Base-by-base conservation (phyloP, 2,888 invertebrate species). In the Psylliodes chrysocephalus region DNA sequence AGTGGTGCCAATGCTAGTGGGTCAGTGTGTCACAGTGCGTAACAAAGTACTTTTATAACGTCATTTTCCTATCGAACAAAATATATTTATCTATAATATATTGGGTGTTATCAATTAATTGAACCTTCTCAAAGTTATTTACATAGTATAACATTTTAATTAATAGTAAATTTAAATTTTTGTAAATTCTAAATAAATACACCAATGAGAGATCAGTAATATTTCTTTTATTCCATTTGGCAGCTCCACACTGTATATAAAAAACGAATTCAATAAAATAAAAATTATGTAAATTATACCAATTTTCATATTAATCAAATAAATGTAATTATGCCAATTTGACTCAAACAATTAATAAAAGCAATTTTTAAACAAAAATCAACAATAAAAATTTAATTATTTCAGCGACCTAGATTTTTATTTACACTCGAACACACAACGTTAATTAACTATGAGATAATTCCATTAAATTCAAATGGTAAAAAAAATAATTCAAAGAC, bases 1-100 rank as follows among this genome's bases (percentile, higher is more conserved):
- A 69, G 71, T 74, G 69, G 74, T 77, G 74, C 74, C 76, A 76
- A 72, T 77, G 76, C 73, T 75, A 78, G 73, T 80, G 76, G 79
- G 78, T 76, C 70, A 77, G 73, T 78, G 71, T 76, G 77, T 76
- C 78, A 74, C 68, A 71, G 12, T 28, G 10, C 19, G 46, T 42
- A 57, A 47, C 33, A 47, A 57, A 35, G 15, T 47, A 35, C 56
- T 18, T 38, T 35, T 47, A 22, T 44, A 33, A 33, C 19, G 12
- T 49, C 28, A 49, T 47, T 15, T 46, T 46, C 14, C 17, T 17
- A 46, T 17, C 0, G 46, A 12, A 22, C 14, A n/a, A 46, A 12
- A 46, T 46, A 19, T 17, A 44, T 10, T 44, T 44, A 19, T 17
- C n/a, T 44, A 7, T 10, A 18, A 17, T 44, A 44, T 18, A 44